Base-by-base conservation (phyloP, 2,113 vertebrate genomes). In the Cebidichthys violaceus region DNA sequence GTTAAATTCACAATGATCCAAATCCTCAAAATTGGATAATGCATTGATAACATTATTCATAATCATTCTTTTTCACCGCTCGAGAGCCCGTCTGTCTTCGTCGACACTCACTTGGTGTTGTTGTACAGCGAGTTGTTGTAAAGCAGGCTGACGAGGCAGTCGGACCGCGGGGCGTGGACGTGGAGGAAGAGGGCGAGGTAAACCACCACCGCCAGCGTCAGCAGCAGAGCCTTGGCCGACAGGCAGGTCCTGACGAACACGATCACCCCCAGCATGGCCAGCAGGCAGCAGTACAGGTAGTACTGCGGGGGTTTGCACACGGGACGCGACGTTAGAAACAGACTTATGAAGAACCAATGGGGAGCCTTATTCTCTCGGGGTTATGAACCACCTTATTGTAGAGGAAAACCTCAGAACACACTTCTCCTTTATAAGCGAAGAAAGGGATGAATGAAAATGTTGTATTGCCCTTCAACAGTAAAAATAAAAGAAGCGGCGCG, bases 261-360 rank as follows among this genome's bases (percentile, higher is more conserved):
- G 41, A 96, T 94, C 77, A 96, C 96, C 24, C 96, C 94, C 68
- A 98, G 94, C 94, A 96, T 96, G 35, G 95, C 96, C 92, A 97
- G 84, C 82, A 97, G 92, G 70, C 97, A 97, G 87, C 96, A 97
- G 85, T 96, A 96, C 88, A 97, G 92, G 90, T 96, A 97, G 83
- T 98, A 98, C 97, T 98, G n/a, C n/a, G 90, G 47, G 70, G 29
- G 41, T 35, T 41, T 74, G 22, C 43, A n/a, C n/a, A n/a, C n/a
- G n/a, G n/a, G n/a, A n/a, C n/a, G n/a, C n/a, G n/a, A n/a, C n/a
- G n/a, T n/a, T n/a, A n/a, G n/a, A n/a, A n/a, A n/a, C n/a, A n/a
- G n/a, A 8, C 55, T 31, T 2, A 20, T 67, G n/a, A 31, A 41
- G 17, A 18, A 33, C 17, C 20, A 33, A 50, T 33, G 9, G 9